Base-by-base conservation (phyloP, 2,797 vertebrate species). In the Cuniculus paca region DNA sequence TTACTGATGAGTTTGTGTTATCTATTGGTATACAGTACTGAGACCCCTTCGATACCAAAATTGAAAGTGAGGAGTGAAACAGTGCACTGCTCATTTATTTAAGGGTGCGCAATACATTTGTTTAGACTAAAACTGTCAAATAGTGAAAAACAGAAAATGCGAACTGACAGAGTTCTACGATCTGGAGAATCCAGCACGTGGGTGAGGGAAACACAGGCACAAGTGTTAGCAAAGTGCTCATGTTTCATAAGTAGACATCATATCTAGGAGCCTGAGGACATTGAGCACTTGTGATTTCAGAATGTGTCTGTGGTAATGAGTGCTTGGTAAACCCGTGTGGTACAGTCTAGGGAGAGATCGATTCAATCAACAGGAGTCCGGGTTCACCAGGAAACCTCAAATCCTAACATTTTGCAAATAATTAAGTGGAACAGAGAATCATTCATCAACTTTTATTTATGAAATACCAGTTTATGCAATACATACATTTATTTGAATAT, bases 181-280 rank as follows among this genome's bases (percentile, higher is more conserved):
- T 39, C 1, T 70, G 82, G 36, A 96, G 50, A 70, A 54, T 78
- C 42, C 34, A 39, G 9, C 90, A 3, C 52, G 34, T 70, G 34
- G 6, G 50, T 11, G 4, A 93, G 82, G 19, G 17, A 83, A 82
- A 89, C 52, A 1, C 77, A 90, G 26, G 50, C 13, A 86, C 6
- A 56, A 13, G 65, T 75, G 83, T 54, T 84, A 75, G 52, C 28
- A 86, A 86, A 63, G 10, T 52, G 26, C 28, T 26, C 79, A 39
- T 19, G 56, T 95, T 84, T 95, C 26, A 6, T 39, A 92, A 78
- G 42, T 31, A 34, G 24, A 94, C 87, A 48, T 61, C n/a, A 65
- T 72, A 63, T 12, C 11, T 63, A 58, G 36, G 31, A 0, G 86
- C 13, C 31, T 26, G 14, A 74, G 22, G 34, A 28, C 85, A 72